Evolutionary conservation across 2,888 invertebrate genomes (phyloP), one percentile per base, ranked within the genome.

Genomic region (Myathropa florea): DNA sequence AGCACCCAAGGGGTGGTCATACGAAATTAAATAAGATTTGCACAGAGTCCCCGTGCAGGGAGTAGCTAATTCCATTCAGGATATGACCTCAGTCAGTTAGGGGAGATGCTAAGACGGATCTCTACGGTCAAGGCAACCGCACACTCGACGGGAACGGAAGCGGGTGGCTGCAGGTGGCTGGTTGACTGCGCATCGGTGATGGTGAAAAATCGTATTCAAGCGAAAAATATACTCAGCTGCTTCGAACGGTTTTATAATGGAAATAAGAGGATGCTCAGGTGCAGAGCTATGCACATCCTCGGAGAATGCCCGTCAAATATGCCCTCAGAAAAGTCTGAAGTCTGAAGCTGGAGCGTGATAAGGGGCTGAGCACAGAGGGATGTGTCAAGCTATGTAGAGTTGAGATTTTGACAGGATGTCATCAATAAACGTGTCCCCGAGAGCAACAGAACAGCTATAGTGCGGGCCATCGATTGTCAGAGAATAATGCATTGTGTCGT

Each of bases 11-110:
- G 73, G 78, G 60, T 73, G 33, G 63, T 63, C 67, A 73, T 78
- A 72, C 18, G n/a, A 73, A 78, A 79, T 83, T 72, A 83, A 83
- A 83, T 78, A 68, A 63, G 78, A 83, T 79, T 83, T 73, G 53
- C 67, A 33, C 59, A 14, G 18, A 68, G 61, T 77, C 67, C 67
- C 77, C 61, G 55, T 60, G 28, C 67, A 57, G 67, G 59, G 24
- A 63, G 55, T 9, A 57, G 53, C 64, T 65, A 59, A 65, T 65
- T 65, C 55, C 33, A 64, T 73, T 64, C 55, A 30, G 28, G 30
- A 60, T 57, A 12, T 30, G 30, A 39, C 30, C 67, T 68, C 30
- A 67, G 24, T 36, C 63, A 18, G n/a, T 39, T 24, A 3, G 24
- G 24, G 1, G 28, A 2, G 18, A 46, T 39, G 46, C 46, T 1